These are phyloP conservation scores for Pararge aegeria DNA, from an alignment of 1,140 invertebrate genomes.

Conservation along the genomic window DNA sequence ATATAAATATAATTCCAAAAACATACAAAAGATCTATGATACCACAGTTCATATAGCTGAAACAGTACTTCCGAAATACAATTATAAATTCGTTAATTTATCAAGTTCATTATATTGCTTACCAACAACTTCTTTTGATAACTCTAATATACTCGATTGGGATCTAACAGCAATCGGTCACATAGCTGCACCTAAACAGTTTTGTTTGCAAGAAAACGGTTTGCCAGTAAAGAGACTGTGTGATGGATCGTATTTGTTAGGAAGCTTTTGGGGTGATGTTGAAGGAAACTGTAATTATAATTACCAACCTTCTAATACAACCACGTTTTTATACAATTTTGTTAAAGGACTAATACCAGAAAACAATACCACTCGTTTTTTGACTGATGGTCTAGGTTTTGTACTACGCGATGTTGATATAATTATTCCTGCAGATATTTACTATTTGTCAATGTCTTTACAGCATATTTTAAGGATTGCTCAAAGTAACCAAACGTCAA, in stretches of 20 bases:
- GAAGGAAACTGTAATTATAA: conserved; percentile 66
- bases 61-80: conserved; percentile 40
- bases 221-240: conserved; percentile 74
- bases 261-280: conserved; percentile 66
- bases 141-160: conserved; percentile 56
- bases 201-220: conserved; percentile 76
- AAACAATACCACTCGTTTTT: conserved; percentile 53
- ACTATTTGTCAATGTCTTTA: conserved; percentile 78
- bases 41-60: conserved; percentile 36
- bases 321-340: conserved; percentile 67
- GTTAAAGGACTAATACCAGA: conserved; percentile 53
- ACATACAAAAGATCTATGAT: conserved; percentile 42
- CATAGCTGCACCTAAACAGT: conserved; percentile 67
- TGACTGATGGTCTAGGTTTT: conserved; percentile 56
- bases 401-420: conserved; percentile 56
- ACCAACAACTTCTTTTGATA: conserved; percentile 46
- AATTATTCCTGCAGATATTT: conserved; percentile 77
- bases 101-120: conserved; percentile 70
- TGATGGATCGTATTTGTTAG: conserved; percentile 66
- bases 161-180: conserved; percentile 66
- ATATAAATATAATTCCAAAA: conserved; percentile 30
- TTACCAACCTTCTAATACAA: conserved; percentile 60
- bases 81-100: conserved; percentile 56
- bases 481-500: conserved; percentile 44
- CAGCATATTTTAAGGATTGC: conserved; percentile 56